Evolutionary conservation across 2,113 vertebrate genomes (phyloP).

Genomic region (Apeltes quadracus): DNA sequence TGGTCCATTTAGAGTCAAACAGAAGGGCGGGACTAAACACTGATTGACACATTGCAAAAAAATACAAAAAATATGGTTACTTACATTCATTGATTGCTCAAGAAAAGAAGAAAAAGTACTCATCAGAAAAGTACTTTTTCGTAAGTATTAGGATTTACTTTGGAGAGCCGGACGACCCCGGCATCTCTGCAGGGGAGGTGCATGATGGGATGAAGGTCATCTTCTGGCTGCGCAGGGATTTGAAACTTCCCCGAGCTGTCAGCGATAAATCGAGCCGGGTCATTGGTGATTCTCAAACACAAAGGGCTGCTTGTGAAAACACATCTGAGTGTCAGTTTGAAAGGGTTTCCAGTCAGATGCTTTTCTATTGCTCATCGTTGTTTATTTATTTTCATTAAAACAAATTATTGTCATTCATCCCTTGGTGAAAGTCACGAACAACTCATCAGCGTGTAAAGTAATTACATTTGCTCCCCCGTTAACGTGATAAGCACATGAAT

Average conservation of each 20-base stretch:
- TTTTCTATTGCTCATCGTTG: background rate
- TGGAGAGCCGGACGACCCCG: background rate
- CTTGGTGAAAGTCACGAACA: background rate
- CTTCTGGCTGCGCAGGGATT: constrained; percentile 13
- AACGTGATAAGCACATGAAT: background rate
- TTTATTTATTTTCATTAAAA: background rate
- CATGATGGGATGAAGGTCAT: constrained; percentile 33
- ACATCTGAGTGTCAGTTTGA: background rate
- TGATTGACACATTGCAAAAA: too few relatives aligned
- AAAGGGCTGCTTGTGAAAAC: background rate
- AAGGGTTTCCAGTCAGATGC: background rate
- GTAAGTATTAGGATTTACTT: background rate
- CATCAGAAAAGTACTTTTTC: too few relatives aligned
- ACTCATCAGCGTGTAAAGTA: background rate
- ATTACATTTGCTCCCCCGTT: background rate
- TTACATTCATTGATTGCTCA: too few relatives aligned
- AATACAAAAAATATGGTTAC: too few relatives aligned
- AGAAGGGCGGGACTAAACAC: too few relatives aligned
- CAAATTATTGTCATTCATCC: background rate
- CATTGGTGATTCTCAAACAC: background rate
- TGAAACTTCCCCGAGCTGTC: constrained; percentile 35
- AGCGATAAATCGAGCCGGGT: constrained; percentile 42
- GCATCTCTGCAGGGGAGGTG: constrained; percentile 33
- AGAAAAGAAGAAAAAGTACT: too few relatives aligned
- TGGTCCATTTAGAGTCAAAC: too few relatives aligned